phyloP scores from a whole-genome alignment of 2,113 vertebrate species.

The Chloebia gouldiae region DNA sequence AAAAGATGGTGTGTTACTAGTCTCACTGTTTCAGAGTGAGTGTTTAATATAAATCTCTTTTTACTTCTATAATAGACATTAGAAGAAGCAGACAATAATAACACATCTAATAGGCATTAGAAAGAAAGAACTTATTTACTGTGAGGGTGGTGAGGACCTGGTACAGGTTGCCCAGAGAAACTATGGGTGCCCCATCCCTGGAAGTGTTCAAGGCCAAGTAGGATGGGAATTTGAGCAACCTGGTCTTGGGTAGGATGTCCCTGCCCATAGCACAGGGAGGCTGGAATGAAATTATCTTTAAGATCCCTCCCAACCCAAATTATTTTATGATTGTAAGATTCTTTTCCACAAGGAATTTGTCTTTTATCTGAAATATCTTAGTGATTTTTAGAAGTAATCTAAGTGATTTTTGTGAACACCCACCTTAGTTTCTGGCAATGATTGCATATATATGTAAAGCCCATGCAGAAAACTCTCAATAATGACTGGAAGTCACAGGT shows the following conservation, averaged over 20 bases:
- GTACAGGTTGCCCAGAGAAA: not conserved
- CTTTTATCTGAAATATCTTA: not conserved
- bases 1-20: not conserved
- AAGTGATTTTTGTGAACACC: not conserved
- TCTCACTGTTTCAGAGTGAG: not conserved
- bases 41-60: constrained; percentile 27
- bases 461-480: not conserved
- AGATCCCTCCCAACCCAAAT: not conserved
- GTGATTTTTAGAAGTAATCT: not conserved
- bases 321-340: not conserved
- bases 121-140: not conserved
- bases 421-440: not conserved
- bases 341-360: not conserved
- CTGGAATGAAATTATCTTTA: not conserved
- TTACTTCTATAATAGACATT: not conserved
- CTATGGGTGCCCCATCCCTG: not conserved
- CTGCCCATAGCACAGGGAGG: not conserved
- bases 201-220: not conserved
- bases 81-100: not conserved
- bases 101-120: not conserved
- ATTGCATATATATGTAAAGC: not conserved
- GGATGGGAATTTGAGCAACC: not conserved
- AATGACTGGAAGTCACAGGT: not conserved
- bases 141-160: not conserved
- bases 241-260: not conserved